A percentile compares a stretch with the other conserved stretches of the same genome.
Evolutionary conservation across 2,797 vertebrate species (phyloP).

Genomic region (Dromococcyx pavoninus): DNA sequence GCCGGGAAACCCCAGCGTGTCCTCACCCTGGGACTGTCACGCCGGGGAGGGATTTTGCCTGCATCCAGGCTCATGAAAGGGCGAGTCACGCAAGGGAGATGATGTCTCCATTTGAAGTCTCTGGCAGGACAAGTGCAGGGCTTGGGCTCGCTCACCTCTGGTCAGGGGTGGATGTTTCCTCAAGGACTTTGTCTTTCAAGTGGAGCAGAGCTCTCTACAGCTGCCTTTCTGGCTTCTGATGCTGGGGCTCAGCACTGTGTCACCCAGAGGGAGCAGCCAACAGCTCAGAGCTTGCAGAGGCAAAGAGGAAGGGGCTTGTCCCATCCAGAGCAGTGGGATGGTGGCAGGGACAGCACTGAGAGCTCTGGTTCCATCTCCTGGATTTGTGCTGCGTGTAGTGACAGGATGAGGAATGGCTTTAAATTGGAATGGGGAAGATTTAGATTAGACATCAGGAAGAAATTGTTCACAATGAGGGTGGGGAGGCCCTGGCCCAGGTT

Average conservation of each 20-base stretch:
- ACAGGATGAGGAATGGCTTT: too few species aligned
- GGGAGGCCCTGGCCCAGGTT: too few species aligned
- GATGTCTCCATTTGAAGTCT: background rate
- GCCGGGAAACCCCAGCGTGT: background rate
- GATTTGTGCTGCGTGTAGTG: background rate
- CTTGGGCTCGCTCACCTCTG: fast-evolving
- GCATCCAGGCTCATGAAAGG: background rate
- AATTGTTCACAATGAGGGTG: too few species aligned
- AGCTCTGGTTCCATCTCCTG: background rate
- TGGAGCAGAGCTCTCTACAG: background rate
- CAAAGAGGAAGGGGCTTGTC: background rate
- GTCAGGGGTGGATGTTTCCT: background rate
- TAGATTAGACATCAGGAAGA: too few species aligned
- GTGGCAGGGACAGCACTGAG: background rate
- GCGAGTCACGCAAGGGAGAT: background rate
- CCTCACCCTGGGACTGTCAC: background rate
- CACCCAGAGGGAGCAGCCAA: background rate
- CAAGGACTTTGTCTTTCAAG: background rate
- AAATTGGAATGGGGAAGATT: too few species aligned
- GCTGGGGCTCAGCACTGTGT: background rate
- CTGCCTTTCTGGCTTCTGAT: background rate
- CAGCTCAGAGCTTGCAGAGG: fast-evolving
- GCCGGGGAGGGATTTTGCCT: background rate
- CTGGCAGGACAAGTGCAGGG: fast-evolving
- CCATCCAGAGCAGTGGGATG: fast-evolving